phyloP scores from a whole-genome alignment of 23 tunicate genomes.

The Styela clava region DNA sequence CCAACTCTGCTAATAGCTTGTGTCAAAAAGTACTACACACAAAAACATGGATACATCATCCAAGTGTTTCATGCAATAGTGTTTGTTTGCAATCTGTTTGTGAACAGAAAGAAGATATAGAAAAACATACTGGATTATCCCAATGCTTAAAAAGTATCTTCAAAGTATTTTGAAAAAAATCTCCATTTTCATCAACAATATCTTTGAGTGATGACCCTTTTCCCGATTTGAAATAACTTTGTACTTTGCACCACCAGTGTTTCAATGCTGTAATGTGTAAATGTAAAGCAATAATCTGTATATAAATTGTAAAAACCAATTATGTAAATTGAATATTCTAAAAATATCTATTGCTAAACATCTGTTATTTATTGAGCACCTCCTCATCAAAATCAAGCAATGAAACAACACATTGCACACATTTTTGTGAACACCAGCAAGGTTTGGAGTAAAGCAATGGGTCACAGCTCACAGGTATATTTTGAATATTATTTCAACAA shows the following conservation, averaged over 20 bases:
- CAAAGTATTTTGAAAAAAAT: background rate
- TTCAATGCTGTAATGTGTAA: conserved; percentile 3
- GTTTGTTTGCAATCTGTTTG: too few species aligned
- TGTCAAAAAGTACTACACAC: too few species aligned
- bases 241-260: conserved; percentile 11
- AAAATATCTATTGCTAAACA: background rate
- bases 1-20: too few species aligned
- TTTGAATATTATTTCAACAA: too few species aligned
- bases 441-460: too few species aligned
- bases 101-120: too few species aligned
- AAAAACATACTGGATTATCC: conserved; percentile 31
- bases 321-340: background rate
- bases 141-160: conserved; percentile 11
- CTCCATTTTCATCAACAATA: background rate
- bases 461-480: too few species aligned
- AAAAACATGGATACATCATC: too few species aligned
- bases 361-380: background rate
- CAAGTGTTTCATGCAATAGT: too few species aligned
- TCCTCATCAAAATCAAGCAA: background rate
- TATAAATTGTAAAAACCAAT: background rate
- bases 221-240: background rate
- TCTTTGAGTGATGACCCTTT: background rate
- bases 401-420: background rate
- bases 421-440: too few species aligned
- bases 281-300: background rate